Evolutionary conservation across 2,888 invertebrate genomes (phyloP), one percentile per base, ranked within the genome.

Genomic region (Drosophila kuntzei): DNA sequence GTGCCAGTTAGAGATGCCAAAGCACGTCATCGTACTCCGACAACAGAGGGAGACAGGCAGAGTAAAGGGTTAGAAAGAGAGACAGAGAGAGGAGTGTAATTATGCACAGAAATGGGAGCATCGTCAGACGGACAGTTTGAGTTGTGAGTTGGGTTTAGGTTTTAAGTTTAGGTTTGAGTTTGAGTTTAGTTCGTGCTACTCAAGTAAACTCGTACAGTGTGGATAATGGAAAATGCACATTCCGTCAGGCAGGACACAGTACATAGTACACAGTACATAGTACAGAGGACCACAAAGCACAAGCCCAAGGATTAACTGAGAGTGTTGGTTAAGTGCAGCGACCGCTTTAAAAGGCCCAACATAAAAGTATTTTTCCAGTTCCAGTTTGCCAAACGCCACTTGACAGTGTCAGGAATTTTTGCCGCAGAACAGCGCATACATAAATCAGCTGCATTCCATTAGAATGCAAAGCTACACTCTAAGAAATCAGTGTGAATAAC

Each of bases 1-100:
- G 89, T 74, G 80, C 87, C 87, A 88, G 89, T 84, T 88, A 77
- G 86, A 74, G 66, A 78, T 79, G 75, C 78, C 75, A 77, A 62
- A 73, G 70, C 69, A 75, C 79, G 70, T 76, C 79, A 67, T 62
- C 76, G 65, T 62, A 62, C 64, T 69, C 37, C 75, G 66, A 65
- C 79, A 69, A 41, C 50, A 41, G 22, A 32, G 11, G 11, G 14
- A 55, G 29, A 7, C 25, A 25, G 57, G 29, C 14, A 46, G 34
- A 44, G 22, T 36, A 6, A 22, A 16, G 34, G 11, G 2, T 5
- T 7, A 16, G 16, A 7, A 16, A n/a, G n/a, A 50, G 36, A 44
- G 36, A 41, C 3, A 36, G 14, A 25, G 32, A 34, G 18, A 29
- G 20, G 11, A 27, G 53, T 46, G 71, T 76, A 81, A 85, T 82